A percentile compares a stretch with the other conserved stretches of the same genome.
These are phyloP conservation scores for Limnephilus rhombicus DNA, from an alignment of 2,888 invertebrate species.

Conservation along the genomic window DNA sequence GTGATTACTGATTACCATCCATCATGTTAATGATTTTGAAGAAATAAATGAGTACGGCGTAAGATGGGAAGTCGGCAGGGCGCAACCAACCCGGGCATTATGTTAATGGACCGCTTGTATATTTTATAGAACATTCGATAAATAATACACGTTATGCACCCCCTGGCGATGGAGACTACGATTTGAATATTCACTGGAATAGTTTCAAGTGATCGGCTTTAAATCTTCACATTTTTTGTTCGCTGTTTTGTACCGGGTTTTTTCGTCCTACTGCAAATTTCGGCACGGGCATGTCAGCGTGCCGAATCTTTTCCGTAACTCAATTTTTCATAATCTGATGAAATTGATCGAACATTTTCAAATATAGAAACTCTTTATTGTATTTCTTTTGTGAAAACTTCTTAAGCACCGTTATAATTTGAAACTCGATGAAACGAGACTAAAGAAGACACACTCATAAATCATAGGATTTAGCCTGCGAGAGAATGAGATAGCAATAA, in stretches of 20 bases:
- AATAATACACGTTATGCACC: conserved; percentile 30
- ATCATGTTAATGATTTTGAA: conserved; percentile 62
- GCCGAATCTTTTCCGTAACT: background rate
- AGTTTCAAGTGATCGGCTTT: conserved; percentile 20
- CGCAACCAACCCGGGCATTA: conserved; percentile 58
- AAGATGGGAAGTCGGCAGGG: conserved; percentile 62
- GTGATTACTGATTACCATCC: conserved; percentile 59
- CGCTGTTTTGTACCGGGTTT: background rate
- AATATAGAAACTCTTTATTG: too few relatives aligned
- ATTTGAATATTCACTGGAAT: conserved; percentile 46
- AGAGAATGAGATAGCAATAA: too few relatives aligned
- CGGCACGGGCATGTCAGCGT: background rate
- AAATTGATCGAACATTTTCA: background rate
- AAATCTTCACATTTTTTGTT: background rate
- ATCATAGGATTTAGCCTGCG: too few relatives aligned
- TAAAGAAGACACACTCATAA: too few relatives aligned
- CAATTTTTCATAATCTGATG: background rate
- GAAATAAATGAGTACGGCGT: conserved; percentile 61
- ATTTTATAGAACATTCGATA: conserved; percentile 53
- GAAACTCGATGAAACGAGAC: too few relatives aligned
- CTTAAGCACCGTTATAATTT: too few relatives aligned
- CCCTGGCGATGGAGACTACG: conserved; percentile 22
- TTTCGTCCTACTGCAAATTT: background rate
- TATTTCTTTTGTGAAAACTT: too few relatives aligned
- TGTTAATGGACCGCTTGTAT: conserved; percentile 60